Evolutionary conservation across 2,888 invertebrate species (phyloP).

Genomic region (Stenichneumon culpator): DNA sequence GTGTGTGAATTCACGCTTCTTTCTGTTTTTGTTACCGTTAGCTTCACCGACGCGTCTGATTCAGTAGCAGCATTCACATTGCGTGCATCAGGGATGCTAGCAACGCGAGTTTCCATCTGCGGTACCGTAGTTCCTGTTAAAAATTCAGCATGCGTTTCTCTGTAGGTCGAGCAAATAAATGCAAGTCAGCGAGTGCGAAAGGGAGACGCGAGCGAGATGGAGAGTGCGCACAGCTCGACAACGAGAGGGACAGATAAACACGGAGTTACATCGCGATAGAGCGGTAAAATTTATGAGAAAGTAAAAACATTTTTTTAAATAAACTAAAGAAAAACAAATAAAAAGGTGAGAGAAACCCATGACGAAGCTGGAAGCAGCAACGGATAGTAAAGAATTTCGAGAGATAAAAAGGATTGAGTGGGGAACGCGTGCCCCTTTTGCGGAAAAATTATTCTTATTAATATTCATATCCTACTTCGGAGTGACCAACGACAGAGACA

Average conservation of each 20-base stretch:
- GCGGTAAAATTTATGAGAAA: background rate
- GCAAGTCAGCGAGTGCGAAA: constrained; percentile 13
- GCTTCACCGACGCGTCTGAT: constrained; percentile 9
- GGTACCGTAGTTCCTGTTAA: constrained; percentile 18
- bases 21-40: background rate
- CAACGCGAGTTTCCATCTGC: constrained; percentile 4
- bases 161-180: constrained; percentile 47
- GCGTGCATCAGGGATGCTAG: constrained; percentile 9
- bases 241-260: constrained; percentile 3
- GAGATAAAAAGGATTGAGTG: background rate
- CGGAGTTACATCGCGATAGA: constrained; percentile 7
- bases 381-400: background rate
- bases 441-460: background rate
- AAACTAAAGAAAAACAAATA: no score
- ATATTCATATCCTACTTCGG: background rate
- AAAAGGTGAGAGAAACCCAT: no score
- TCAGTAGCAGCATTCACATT: constrained; percentile 15
- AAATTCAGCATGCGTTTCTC: constrained; percentile 33
- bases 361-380: no score
- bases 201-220: background rate
- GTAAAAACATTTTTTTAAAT: background rate
- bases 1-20: background rate
- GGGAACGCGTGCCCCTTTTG: background rate
- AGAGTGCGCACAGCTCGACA: background rate
- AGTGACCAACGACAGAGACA: background rate